Evolutionary conservation across 2,113 vertebrate species (phyloP).

Genomic region (Empidonax alnorum): DNA sequence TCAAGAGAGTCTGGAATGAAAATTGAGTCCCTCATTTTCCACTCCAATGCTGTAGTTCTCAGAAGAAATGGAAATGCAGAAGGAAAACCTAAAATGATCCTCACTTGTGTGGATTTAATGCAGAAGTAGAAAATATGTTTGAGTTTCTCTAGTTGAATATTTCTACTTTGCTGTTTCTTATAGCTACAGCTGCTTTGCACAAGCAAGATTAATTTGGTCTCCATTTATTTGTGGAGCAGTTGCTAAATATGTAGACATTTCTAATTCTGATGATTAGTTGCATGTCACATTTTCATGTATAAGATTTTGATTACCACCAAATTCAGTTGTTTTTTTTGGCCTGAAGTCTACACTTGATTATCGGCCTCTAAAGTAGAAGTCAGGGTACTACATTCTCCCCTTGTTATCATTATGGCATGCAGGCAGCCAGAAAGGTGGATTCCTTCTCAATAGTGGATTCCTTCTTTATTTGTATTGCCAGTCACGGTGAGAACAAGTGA

Average conservation of each 20-base stretch:
- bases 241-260: background rate
- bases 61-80: background rate
- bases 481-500: fast-evolving
- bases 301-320: background rate
- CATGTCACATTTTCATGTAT: background rate
- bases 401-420: background rate
- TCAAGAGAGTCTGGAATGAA: background rate
- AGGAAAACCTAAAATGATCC: background rate
- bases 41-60: background rate
- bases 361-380: background rate
- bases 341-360: background rate
- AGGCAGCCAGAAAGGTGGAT: background rate
- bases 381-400: background rate
- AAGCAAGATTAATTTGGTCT: background rate
- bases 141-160: background rate
- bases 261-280: background rate
- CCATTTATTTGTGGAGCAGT: background rate
- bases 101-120: background rate
- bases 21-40: background rate
- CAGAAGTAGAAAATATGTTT: background rate
- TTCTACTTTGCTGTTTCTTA: background rate
- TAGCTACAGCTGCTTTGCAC: background rate
- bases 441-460: background rate
- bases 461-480: background rate
- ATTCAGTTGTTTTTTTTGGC: background rate